Conservation (phyloP, 1,140 invertebrate genomes). For the Caenorhabditis elegans region DNA sequence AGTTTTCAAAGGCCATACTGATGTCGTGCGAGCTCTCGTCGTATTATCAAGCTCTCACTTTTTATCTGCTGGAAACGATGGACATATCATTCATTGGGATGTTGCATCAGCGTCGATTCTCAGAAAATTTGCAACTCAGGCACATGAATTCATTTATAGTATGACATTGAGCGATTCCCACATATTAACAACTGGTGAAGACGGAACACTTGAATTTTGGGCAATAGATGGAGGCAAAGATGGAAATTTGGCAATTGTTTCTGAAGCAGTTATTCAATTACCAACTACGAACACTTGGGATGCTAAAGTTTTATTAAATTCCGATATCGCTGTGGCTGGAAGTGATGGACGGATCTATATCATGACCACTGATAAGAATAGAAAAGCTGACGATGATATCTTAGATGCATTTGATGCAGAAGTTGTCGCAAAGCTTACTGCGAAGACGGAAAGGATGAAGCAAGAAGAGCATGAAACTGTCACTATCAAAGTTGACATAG, state of each 20-base stretch:
- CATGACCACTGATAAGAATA: conserved; percentile 75
- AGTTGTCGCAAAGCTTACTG: not conserved
- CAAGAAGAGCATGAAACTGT: conserved; percentile 46
- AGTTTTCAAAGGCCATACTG: conserved; percentile 75
- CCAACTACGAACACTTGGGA: conserved; percentile 69
- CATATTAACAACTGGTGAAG: not conserved
- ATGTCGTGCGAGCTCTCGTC: conserved; percentile 82
- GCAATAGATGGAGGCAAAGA: not conserved
- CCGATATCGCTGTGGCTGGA: conserved; percentile 84
- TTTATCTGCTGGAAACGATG: conserved; percentile 80
- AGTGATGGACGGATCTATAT: conserved; percentile 82
- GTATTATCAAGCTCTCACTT: conserved; percentile 75
- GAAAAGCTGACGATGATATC: conserved; percentile 73
- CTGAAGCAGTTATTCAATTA: not conserved
- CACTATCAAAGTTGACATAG: conserved; percentile 81
- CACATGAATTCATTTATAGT: conserved; percentile 77
- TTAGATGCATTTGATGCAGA: conserved; percentile 73
- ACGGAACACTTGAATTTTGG: not conserved
- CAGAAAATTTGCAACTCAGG: not conserved
- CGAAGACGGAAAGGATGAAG: conserved; percentile 43
- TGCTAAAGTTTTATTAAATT: conserved; percentile 83
- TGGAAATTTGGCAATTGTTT: not conserved
- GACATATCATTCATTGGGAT: not conserved
- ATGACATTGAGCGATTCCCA: conserved; percentile 75
- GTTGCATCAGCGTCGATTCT: not conserved